Evolutionary conservation across 2,113 vertebrate species (phyloP).

Genomic region (Perca schrenkii): DNA sequence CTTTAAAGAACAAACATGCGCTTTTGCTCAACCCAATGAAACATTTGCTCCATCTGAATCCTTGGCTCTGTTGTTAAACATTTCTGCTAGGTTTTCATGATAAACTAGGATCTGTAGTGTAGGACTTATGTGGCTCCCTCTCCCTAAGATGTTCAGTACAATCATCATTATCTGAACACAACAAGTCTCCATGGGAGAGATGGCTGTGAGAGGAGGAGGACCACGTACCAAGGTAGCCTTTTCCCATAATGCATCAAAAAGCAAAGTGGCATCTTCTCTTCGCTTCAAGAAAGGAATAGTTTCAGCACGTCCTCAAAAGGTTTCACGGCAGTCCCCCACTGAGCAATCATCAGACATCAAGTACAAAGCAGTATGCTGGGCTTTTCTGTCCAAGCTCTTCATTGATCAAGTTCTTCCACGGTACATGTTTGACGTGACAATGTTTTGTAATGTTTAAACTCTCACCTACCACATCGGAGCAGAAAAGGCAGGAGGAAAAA

Average conservation of each 20-base stretch:
- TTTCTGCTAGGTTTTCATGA: constrained; percentile 17
- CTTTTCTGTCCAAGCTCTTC: constrained; percentile 17
- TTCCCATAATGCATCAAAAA: constrained; percentile 61
- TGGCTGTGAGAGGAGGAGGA: constrained; percentile 30
- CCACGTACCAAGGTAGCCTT: background rate
- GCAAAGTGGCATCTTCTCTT: constrained; percentile 32
- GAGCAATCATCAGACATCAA: constrained; percentile 13
- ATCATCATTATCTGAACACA: constrained; percentile 19
- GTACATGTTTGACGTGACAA: constrained; percentile 33
- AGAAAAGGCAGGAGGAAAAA: background rate
- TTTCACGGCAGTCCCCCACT: constrained; percentile 27
- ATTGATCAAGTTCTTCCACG: constrained; percentile 8
- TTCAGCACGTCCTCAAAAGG: constrained; percentile 37
- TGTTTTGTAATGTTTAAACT: constrained; percentile 9
- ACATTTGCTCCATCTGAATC: constrained; percentile 21
- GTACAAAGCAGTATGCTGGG: constrained; percentile 27
- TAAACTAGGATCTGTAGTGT: constrained; percentile 25
- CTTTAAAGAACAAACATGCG: constrained; percentile 45
- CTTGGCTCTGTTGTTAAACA: constrained; percentile 18
- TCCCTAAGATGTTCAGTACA: constrained; percentile 31
- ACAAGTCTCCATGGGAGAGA: constrained; percentile 57
- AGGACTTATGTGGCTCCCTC: constrained; percentile 4
- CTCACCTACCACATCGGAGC: constrained; percentile 34
- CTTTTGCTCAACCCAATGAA: constrained; percentile 35
- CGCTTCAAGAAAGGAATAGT: constrained; percentile 21